Evolutionary conservation across 2,113 vertebrate genomes (phyloP), one percentile per base, ranked within the genome.

Genomic region (Psephotus haematonotus): DNA sequence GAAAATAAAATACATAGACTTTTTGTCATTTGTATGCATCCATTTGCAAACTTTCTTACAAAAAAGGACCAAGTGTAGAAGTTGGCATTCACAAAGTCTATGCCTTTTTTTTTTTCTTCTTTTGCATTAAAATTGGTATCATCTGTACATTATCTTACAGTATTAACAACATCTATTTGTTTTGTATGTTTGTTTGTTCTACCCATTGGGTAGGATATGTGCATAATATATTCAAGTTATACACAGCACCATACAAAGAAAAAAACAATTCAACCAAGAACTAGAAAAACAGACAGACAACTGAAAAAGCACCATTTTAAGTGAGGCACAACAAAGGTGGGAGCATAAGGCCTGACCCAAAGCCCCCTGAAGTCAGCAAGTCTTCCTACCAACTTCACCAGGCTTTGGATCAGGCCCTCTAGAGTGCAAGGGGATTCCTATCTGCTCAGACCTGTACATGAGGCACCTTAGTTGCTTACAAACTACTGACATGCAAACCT

Each of bases 201-300:
- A 99, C 99, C 99, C 99, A 99, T 99, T 99, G 99, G 99, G 99
- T 99, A 99, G 99, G 98, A 99, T 99, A 99, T 99, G 98, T 99
- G 99, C 98, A 99, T 99, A 99, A 99, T 98, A 99, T 98, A 98
- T 99, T 99, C 98, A 99, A 99, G 98, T 99, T 99, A 98, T 98
- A 98, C 98, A 99, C 99, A 99, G 99, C 98, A 99, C 99, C 98
- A 98, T 99, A 99, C 98, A 99, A 98, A 99, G 97, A 94, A 98
- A 98, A 96, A 92, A 59, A 96, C 96, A 96, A 43, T 3, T 1
- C 25, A 49, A 70, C 2, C 37, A 93, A 96, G 97, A 53, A 70
- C 3, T n/a, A 93, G 96, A 97, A 96, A 97, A 98, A 97, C 96
- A 98, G 97, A 99, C 97, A 97, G 97, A 99, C 97, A 97, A 98